A percentile compares a stretch with the other conserved stretches of the same genome.
phyloP scores from a whole-genome alignment of 2,113 vertebrate genomes.

The Neoarius graeffei region DNA sequence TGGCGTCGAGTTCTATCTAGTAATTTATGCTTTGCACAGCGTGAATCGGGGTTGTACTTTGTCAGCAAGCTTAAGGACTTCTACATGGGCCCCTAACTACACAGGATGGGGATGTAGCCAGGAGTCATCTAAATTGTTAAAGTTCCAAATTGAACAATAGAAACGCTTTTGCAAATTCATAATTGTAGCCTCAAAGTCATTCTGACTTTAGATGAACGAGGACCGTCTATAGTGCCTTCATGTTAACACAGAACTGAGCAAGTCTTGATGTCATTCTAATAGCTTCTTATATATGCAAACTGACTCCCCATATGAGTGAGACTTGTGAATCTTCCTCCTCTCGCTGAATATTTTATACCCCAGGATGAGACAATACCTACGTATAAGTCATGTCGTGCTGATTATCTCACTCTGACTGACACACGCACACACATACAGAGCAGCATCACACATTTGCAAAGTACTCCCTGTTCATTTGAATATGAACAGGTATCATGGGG shows the following conservation, averaged over 20 bases:
- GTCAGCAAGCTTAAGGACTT: too few species aligned
- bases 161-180: background rate
- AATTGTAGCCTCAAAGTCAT: background rate
- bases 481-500: constrained; percentile 22
- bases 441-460: constrained; percentile 16
- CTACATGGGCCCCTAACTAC: too few species aligned
- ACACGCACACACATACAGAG: constrained; percentile 28
- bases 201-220: background rate
- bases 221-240: background rate
- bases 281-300: constrained; percentile 35
- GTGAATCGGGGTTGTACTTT: too few species aligned
- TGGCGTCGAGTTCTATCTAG: too few species aligned
- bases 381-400: constrained; percentile 48
- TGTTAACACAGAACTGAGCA: constrained; percentile 8
- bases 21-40: too few species aligned
- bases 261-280: constrained; percentile 11
- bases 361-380: constrained; percentile 59
- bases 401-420: constrained; percentile 42
- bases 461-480: constrained; percentile 31
- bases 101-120: too few species aligned
- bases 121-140: background rate
- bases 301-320: constrained; percentile 58
- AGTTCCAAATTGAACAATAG: background rate
- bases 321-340: constrained; percentile 52
- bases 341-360: constrained; percentile 47